These are phyloP conservation scores for Cordylochernes scorpioides DNA, from an alignment of 2,888 invertebrate genomes.

Conservation along the genomic window DNA sequence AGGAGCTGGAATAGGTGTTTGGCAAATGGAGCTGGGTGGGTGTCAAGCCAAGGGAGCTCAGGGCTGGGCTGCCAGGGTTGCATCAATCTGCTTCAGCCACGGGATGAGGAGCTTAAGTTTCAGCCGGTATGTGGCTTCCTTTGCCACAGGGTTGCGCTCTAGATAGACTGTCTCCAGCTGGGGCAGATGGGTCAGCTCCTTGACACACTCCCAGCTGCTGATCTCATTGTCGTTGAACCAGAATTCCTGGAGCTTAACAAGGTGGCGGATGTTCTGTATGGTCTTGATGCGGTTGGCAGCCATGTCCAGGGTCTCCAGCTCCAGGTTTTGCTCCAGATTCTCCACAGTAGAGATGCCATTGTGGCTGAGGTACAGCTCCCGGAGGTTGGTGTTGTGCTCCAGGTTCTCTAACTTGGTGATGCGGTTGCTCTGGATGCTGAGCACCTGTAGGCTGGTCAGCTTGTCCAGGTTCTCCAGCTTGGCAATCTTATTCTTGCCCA, in stretches of 20 bases:
- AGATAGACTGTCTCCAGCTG: constrained; percentile 51
- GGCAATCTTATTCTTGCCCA: constrained; percentile 82
- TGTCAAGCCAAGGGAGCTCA: too few species aligned
- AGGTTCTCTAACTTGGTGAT: constrained; percentile 61
- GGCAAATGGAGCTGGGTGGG: too few species aligned
- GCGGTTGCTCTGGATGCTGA: constrained; percentile 64
- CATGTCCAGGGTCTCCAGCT: constrained; percentile 60
- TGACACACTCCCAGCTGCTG: constrained; percentile 50
- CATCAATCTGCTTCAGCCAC: constrained; percentile 70
- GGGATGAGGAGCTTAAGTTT: constrained; percentile 70
- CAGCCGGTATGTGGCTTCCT: constrained; percentile 58
- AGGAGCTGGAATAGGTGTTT: too few species aligned
- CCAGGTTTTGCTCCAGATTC: constrained; percentile 38
- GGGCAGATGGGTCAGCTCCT: constrained; percentile 32
- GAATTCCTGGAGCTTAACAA: constrained; percentile 59
- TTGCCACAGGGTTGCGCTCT: constrained; percentile 64
- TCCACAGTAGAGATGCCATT: constrained; percentile 57
- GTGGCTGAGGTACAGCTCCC: constrained; percentile 72
- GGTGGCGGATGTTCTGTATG: constrained; percentile 47
- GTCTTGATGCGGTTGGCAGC: constrained; percentile 55
- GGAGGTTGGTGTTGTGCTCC: constrained; percentile 39
- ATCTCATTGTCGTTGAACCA: constrained; percentile 32
- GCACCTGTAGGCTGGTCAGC: constrained; percentile 40
- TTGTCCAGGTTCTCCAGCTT: constrained; percentile 53
- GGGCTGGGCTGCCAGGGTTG: too few species aligned